Evolutionary conservation across 2,888 invertebrate species (phyloP), one percentile per base, ranked within the genome.

Genomic region (Chesias legatella): DNA sequence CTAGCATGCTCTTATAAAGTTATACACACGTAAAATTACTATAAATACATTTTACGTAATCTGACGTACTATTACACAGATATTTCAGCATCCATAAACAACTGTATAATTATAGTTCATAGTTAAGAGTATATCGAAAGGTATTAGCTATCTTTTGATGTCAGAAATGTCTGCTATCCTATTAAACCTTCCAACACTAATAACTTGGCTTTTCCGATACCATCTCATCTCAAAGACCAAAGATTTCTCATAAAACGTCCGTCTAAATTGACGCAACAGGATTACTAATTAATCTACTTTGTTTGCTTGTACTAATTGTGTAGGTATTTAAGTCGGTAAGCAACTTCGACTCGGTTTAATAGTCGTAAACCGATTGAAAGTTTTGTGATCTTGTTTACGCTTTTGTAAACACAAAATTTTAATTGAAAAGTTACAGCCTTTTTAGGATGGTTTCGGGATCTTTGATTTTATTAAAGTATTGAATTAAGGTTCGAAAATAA

Each of bases 281-380:
- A 49, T 56, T 49, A 59, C 61, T 69, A 67, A 73, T 75, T 73
- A 73, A 73, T 73, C 67, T 67, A 65, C 56, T 61, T 62, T 66
- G 58, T 60, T 62, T 62, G 44, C 56, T 55, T 60, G 50, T 62
- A 59, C 61, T 63, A 53, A 60, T 54, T 63, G 51, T 60, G 44
- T 54, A 36, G 46, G 48, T 55, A 56, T 57, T 59, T 52, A 53
- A 53, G 48, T 54, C 40, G 47, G 45, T 52, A 43, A 49, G 47
- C 33, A 48, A 50, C 52, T 58, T 59, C 38, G 45, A 38, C 39
- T 41, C 43, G 25, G 43, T 53, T 53, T 53, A 54, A 53, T 57
- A 48, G 50, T 45, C 46, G 48, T 51, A 42, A 55, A 53, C 46
- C 48, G 53, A 54, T 51, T 38, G 44, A 24, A 48, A 45, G 49